Conservation (phyloP, 35 echinoderm and acorn worm species). For the Holothuria glaberrima region DNA sequence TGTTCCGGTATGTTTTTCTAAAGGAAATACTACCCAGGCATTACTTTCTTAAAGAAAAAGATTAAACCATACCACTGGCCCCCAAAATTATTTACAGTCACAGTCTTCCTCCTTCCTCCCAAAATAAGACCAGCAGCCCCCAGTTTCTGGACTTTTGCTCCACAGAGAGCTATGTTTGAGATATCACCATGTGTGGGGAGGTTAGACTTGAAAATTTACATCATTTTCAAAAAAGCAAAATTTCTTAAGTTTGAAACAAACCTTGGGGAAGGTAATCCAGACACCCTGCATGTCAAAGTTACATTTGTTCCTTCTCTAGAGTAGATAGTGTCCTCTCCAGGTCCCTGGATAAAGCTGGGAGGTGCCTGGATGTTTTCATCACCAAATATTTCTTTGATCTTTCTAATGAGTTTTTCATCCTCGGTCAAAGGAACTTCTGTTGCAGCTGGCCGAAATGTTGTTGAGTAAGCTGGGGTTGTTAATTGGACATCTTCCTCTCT, state of each 20-base stretch:
- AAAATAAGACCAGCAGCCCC: no score
- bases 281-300: constrained; percentile 18
- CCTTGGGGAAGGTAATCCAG: constrained; percentile 29
- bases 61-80: no score
- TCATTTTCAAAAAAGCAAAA: no score
- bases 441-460: background rate
- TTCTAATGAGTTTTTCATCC: background rate
- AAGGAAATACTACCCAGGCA: no score
- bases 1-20: no score
- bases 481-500: background rate
- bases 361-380: constrained; percentile 11
- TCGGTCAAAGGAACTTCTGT: constrained; percentile 22
- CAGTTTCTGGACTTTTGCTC: no score
- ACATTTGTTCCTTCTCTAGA: constrained; percentile 14
- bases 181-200: no score
- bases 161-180: no score
- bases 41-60: no score
- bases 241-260: background rate
- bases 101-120: no score
- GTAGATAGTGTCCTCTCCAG: background rate
- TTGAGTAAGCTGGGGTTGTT: background rate
- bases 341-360: constrained; percentile 41
- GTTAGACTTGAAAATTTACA: no score
- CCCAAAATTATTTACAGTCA: no score
- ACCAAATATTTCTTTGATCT: constrained; percentile 29